Evolutionary conservation across 2,888 invertebrate species (phyloP).

Genomic region (Graphium colonna): DNA sequence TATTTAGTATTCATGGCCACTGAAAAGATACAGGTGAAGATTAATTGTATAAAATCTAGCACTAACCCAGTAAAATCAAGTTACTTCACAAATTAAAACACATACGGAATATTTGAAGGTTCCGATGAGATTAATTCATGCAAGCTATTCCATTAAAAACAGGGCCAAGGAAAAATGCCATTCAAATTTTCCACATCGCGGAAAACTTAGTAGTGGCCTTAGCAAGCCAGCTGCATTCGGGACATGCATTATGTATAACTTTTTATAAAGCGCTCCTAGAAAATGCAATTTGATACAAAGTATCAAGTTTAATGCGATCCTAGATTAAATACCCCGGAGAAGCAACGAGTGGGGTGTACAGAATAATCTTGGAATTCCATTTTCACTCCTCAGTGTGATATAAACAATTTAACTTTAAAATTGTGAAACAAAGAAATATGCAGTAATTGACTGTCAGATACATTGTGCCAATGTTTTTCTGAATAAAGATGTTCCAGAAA

Average conservation of each 20-base stretch:
- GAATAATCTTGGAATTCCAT: constrained; percentile 28
- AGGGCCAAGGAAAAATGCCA: constrained; percentile 5
- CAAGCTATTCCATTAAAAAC: constrained; percentile 2
- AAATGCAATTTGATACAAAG: constrained; percentile 78
- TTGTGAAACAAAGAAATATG: too few relatives aligned
- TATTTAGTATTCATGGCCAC: too few relatives aligned
- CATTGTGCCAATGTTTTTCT: background rate
- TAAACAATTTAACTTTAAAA: constrained; percentile 17
- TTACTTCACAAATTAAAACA: background rate
- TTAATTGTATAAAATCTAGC: too few relatives aligned
- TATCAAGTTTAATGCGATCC: constrained; percentile 75
- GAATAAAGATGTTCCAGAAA: too few relatives aligned
- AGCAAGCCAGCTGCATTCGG: constrained; percentile 60
- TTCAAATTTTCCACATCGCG: constrained; percentile 7
- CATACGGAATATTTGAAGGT: too few relatives aligned
- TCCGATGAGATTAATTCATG: too few relatives aligned
- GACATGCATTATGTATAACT: constrained; percentile 76
- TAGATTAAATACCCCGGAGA: constrained; percentile 64
- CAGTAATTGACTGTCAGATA: background rate
- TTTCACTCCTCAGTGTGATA: constrained; percentile 20
- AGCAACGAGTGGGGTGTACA: constrained; percentile 37
- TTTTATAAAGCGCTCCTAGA: constrained; percentile 67
- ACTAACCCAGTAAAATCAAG: too few relatives aligned
- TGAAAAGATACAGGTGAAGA: too few relatives aligned
- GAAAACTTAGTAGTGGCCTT: constrained; percentile 38